These are phyloP conservation scores for Eufriesea mexicana DNA, from an alignment of 1,140 invertebrate species.

Conservation along the genomic window DNA sequence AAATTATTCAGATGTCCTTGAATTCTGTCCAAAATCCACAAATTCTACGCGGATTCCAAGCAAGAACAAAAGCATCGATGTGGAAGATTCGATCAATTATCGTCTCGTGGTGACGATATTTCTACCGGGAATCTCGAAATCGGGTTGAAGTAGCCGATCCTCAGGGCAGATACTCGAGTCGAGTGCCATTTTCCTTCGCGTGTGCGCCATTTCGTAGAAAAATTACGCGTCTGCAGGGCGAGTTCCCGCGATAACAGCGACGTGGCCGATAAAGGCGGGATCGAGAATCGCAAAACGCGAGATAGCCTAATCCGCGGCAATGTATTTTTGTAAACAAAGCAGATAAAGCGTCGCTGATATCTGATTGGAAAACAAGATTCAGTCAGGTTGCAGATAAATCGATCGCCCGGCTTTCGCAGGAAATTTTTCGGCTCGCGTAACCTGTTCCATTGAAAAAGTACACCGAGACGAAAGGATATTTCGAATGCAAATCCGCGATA, in stretches of 20 bases:
- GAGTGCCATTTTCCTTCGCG: too few relatives aligned
- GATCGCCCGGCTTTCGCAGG: background rate
- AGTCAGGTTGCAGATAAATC: background rate
- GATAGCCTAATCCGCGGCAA: background rate
- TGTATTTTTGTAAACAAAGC: constrained; percentile 9
- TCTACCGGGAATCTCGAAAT: background rate
- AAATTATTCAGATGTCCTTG: too few relatives aligned
- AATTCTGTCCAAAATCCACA: too few relatives aligned
- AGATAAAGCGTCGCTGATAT: background rate
- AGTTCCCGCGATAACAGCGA: background rate
- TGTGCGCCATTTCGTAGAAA: background rate
- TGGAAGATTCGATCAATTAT: background rate
- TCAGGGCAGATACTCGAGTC: background rate
- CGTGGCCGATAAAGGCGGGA: background rate
- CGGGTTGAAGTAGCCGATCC: background rate
- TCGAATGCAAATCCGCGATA: background rate
- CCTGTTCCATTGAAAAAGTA: background rate
- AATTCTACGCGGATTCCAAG: too few relatives aligned
- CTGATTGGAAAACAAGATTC: constrained; percentile 7
- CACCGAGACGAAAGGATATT: background rate
- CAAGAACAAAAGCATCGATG: background rate
- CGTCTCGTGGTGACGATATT: background rate
- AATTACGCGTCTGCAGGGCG: background rate
- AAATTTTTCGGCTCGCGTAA: background rate
- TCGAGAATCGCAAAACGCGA: constrained; percentile 16